Percentiles rank a stretch among this genome's conserved stretches.
Evolutionary conservation across 64 coral and sea anemone genomes (phyloP).

Genomic region (Montipora efflorescens): DNA sequence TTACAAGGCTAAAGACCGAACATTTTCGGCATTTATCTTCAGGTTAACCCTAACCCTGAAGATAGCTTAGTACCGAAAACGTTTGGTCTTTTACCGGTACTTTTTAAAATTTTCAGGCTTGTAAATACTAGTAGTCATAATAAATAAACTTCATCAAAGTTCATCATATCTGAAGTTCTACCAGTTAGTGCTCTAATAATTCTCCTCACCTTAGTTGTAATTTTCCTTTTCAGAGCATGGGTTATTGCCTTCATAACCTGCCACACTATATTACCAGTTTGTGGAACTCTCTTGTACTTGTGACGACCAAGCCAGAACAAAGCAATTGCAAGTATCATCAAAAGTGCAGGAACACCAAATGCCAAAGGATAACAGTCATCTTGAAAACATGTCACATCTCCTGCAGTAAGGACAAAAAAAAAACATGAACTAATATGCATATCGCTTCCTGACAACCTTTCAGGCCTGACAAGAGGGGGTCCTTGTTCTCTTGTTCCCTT

Average conservation of each 20-base stretch:
- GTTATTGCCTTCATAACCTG: conserved; percentile 71
- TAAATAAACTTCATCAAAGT: too few species aligned
- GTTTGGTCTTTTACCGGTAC: too few species aligned
- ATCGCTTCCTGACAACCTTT: too few species aligned
- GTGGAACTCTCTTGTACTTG: conserved; percentile 83
- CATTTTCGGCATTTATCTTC: too few species aligned
- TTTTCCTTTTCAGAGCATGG: conserved; percentile 80
- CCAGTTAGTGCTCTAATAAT: not conserved
- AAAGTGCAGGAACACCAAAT: conserved; percentile 87
- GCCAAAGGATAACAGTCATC: conserved; percentile 90
- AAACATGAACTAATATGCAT: not conserved
- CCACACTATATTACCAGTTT: conserved; percentile 83
- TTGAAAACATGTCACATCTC: conserved; percentile 90
- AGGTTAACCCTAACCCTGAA: too few species aligned
- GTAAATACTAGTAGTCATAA: too few species aligned
- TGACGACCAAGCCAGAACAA: conserved; percentile 90
- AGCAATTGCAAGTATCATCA: conserved; percentile 88
- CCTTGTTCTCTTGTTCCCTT: too few species aligned
- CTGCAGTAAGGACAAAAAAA: conserved; percentile 21
- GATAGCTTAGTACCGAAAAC: too few species aligned
- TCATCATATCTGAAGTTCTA: too few species aligned
- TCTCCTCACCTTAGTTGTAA: conserved; percentile 62
- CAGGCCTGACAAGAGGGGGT: too few species aligned
- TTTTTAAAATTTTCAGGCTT: too few species aligned
- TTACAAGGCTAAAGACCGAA: too few species aligned